Evolutionary conservation across 2,888 invertebrate genomes (phyloP).

Genomic region (Diarsia brunnea): DNA sequence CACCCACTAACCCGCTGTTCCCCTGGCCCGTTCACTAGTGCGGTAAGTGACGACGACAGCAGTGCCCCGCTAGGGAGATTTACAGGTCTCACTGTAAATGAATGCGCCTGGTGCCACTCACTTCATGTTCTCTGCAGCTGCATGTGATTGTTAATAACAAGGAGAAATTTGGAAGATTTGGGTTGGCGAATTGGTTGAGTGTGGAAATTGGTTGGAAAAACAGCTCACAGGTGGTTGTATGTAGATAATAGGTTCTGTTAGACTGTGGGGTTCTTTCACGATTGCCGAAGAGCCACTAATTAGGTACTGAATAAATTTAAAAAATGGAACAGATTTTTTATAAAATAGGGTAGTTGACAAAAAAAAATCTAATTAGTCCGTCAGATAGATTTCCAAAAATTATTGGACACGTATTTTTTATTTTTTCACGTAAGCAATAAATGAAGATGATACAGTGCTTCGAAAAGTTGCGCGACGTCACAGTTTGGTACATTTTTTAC

Average conservation of each 20-base stretch:
- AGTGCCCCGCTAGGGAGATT: constrained; percentile 70
- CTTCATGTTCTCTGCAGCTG: constrained; percentile 23
- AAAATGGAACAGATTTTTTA: too few relatives aligned
- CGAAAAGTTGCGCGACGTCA: too few relatives aligned
- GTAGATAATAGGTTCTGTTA: neutral
- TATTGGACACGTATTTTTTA: too few relatives aligned
- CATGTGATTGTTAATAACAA: constrained; percentile 32
- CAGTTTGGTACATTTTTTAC: too few relatives aligned
- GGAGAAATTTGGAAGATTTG: neutral
- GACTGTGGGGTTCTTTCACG: neutral
- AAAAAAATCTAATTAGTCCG: too few relatives aligned
- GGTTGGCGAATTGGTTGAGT: neutral
- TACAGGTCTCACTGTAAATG: constrained; percentile 75
- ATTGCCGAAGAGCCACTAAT: too few relatives aligned
- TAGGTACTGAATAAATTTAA: too few relatives aligned
- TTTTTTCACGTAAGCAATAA: too few relatives aligned
- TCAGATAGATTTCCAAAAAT: too few relatives aligned
- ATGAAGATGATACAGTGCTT: too few relatives aligned
- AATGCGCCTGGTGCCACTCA: constrained; percentile 64
- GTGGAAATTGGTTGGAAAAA: neutral
- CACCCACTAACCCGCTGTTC: constrained; percentile 40
- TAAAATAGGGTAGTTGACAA: too few relatives aligned
- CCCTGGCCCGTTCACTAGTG: constrained; percentile 60
- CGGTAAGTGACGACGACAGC: constrained; percentile 73
- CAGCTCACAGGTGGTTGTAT: neutral